Percentiles rank a stretch among this genome's conserved stretches.
Conservation (phyloP, 2,888 invertebrate species). For the Drosophila ezoana region DNA sequence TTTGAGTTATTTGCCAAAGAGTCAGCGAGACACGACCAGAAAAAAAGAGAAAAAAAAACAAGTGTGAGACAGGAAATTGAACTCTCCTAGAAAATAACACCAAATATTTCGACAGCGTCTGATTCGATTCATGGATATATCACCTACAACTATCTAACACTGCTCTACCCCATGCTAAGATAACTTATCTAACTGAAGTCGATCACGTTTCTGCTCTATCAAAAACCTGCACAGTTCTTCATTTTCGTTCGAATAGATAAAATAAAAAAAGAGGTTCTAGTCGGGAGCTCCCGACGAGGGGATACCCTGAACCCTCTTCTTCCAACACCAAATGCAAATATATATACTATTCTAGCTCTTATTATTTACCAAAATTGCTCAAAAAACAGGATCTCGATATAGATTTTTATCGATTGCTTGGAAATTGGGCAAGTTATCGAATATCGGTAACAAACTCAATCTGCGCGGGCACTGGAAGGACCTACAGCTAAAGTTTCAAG, state of each 20-base stretch:
- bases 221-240: slow-evolving; percentile 17
- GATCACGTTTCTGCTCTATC: slow-evolving; percentile 58
- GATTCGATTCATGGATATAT: slow-evolving; percentile 5
- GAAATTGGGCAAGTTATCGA: too few relatives aligned
- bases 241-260: neutral
- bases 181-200: slow-evolving; percentile 28
- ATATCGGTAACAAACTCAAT: too few relatives aligned
- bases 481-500: too few relatives aligned
- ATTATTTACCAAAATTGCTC: too few relatives aligned
- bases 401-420: too few relatives aligned
- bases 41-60: slow-evolving; percentile 17
- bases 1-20: slow-evolving; percentile 67
- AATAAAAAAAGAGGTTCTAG: neutral
- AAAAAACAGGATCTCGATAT: too few relatives aligned
- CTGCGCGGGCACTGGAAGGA: too few relatives aligned
- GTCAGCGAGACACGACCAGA: slow-evolving; percentile 18
- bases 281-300: too few relatives aligned
- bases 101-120: slow-evolving; percentile 4
- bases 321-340: too few relatives aligned
- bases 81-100: slow-evolving; percentile 44
- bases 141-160: neutral
- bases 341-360: too few relatives aligned
- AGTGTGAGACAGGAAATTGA: slow-evolving; percentile 64
- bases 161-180: neutral
- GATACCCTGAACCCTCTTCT: too few relatives aligned